Evolutionary conservation across 2,113 vertebrate genomes (phyloP), one percentile per base, ranked within the genome.

Genomic region (Engraulis encrasicolus): DNA sequence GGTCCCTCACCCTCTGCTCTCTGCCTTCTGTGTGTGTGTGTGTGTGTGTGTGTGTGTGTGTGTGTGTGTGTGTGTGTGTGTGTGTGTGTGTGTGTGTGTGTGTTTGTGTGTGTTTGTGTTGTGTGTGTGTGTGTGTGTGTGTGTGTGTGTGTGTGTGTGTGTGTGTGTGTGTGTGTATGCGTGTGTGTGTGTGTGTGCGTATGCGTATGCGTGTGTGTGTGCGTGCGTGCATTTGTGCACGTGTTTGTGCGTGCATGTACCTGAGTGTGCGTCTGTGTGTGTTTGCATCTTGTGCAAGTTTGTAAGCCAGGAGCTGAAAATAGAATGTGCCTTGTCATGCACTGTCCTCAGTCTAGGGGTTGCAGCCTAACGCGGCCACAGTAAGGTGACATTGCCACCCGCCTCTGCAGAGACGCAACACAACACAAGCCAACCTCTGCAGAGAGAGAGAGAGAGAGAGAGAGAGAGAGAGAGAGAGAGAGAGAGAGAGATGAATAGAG

Each of bases 291-390:
- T 45, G 40, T 45, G 78, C 34, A 49, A 86, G 78, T 80, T 84
- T 20, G 79, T 84, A 45, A 66, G 81, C 66, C 85, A 82, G 83
- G 83, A 88, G 83, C 83, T 83, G 81, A 86, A 79, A 88, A 88
- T 88, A 88, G 87, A 88, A 88, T 85, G 48, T 85, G 87, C 87
- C 38, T 31, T 38, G 81, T 88, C 87, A 88, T 79, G 87, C 40
- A 54, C 54, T 48, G 37, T 54, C 23, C 78, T 83, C 78, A 86
- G 81, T 6, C 23, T 74, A 77, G 58, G 6, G 81, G n/a, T 14
- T 23, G n/a, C 23, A 23, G 58, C 58, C 58, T 66, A 31, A 66
- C 31, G 27, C 6, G 27, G n/a, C 6, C 58, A 66, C n/a, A 66
- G 23, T 27, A 1, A 66, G 23, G 27, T 66, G 58, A 66, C 58